Conservation (phyloP, 2,113 vertebrate genomes). For the Elachura formosa region DNA sequence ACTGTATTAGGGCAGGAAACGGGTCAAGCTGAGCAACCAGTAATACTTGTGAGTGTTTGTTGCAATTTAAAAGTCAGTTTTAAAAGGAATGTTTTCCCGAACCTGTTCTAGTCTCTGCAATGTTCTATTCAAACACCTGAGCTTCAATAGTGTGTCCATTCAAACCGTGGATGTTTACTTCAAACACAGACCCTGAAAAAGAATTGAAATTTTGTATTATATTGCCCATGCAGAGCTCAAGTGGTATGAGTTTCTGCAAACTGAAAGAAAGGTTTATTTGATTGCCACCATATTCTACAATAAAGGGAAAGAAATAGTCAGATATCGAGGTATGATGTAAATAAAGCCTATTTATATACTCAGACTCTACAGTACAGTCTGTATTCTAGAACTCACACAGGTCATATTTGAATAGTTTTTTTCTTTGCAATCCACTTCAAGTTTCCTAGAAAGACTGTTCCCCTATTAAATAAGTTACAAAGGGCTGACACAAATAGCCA, state of each 20-base stretch:
- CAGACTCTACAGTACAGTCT: neutral
- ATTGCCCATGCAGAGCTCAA: neutral
- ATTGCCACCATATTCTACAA: neutral
- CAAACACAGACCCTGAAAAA: neutral
- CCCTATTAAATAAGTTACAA: neutral
- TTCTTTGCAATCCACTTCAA: neutral
- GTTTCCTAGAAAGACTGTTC: neutral
- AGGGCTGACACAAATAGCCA: neutral
- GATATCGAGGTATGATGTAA: neutral
- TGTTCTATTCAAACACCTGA: neutral
- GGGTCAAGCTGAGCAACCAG: neutral
- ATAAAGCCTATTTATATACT: neutral
- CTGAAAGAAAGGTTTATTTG: neutral
- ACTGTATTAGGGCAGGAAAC: neutral
- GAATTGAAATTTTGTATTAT: neutral
- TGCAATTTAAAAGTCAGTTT: neutral
- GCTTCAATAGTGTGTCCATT: fast-evolving
- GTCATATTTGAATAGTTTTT: neutral
- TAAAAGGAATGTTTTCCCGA: neutral
- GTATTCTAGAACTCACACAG: neutral
- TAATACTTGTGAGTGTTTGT: neutral
- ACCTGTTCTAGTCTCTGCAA: neutral
- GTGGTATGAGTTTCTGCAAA: neutral
- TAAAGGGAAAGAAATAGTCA: neutral
- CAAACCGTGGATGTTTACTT: neutral